Evolutionary conservation across 2,888 invertebrate genomes (phyloP), one percentile per base, ranked within the genome.

Genomic region (Alitta virens): DNA sequence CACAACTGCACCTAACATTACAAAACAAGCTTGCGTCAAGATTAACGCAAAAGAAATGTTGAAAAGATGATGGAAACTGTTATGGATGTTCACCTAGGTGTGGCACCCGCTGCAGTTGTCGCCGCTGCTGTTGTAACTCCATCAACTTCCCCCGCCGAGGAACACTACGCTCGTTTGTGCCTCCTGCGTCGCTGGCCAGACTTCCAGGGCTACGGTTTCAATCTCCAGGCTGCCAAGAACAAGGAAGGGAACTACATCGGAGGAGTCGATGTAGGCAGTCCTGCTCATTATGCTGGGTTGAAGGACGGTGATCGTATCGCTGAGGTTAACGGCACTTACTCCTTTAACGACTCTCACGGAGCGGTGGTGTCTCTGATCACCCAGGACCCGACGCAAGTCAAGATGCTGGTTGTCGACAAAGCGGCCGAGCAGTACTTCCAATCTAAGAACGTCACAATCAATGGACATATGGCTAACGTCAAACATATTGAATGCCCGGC

Each of bases 131-230:
- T 12, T 7, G 33, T 12, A 5, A 12, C 12, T 33, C 7, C 33
- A 5, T 33, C 33, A 12, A 33, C 33, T 5, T 9, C 18, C 18
- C 3, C 3, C 3, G 18, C 23, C 18, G 7, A 5, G 23, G 49
- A 18, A 49, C 18, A 23, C 9, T 12, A 42, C 26, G 25, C 54
- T 7, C 53, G 60, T 7, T 21, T 42, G 18, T 54, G 60, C 26
- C 60, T 54, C 25, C 21, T 68, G 21, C 56, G 56, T 25, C 94
- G 94, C 85, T 90, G 91, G 85, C 87, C 90, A 60, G 88, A 90
- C 80, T 94, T 93, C 83, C 93, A 95, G 83, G 96, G 96, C 43
- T 97, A 95, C 81, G 97, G 97, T 16, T 97, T 97, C 84, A 96
- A 96, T 84, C 85, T 97, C 70, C 95, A 96, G 84, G 94, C 95